These are phyloP conservation scores for Heterodera filipjevi DNA, from an alignment of 2,888 invertebrate genomes.

Conservation along the genomic window DNA sequence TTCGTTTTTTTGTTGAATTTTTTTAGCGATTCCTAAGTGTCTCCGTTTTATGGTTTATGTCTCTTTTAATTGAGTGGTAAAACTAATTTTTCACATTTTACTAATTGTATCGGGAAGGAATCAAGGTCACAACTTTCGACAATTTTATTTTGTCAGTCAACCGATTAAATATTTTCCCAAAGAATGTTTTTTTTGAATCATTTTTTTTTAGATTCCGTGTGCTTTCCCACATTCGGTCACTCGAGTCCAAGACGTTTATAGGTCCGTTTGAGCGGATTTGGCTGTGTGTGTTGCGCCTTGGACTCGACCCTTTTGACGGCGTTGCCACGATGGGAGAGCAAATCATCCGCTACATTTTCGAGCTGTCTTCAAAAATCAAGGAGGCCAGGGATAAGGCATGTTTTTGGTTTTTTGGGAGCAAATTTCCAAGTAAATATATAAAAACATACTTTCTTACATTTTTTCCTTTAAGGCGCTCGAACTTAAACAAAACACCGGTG, in stretches of 20 bases:
- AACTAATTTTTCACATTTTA: no score
- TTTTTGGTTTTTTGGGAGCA: background rate
- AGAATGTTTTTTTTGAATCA: no score
- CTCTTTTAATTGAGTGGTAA: no score
- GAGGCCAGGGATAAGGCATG: conserved; percentile 8
- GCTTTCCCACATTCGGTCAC: conserved; percentile 41
- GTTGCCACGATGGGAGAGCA: conserved; percentile 71
- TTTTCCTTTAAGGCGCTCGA: conserved; percentile 8
- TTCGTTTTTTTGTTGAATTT: background rate
- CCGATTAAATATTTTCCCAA: no score
- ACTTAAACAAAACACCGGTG: conserved; percentile 9
- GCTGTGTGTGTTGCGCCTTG: conserved; percentile 78
- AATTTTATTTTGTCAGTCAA: no score
- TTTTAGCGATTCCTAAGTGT: no score
- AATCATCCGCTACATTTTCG: conserved; percentile 24
- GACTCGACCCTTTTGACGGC: conserved; percentile 84
- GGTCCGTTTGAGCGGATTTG: conserved; percentile 83
- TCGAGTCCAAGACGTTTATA: conserved; percentile 57
- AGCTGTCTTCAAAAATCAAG: conserved; percentile 22
- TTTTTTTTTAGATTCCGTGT: conserved; percentile 23
- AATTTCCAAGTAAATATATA: no score
- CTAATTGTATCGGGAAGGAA: no score
- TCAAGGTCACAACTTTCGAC: no score
- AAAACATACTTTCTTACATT: background rate
- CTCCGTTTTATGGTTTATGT: no score